Base-by-base conservation (phyloP, 2,797 vertebrate species). In the Hypotaenidia philippensis region DNA sequence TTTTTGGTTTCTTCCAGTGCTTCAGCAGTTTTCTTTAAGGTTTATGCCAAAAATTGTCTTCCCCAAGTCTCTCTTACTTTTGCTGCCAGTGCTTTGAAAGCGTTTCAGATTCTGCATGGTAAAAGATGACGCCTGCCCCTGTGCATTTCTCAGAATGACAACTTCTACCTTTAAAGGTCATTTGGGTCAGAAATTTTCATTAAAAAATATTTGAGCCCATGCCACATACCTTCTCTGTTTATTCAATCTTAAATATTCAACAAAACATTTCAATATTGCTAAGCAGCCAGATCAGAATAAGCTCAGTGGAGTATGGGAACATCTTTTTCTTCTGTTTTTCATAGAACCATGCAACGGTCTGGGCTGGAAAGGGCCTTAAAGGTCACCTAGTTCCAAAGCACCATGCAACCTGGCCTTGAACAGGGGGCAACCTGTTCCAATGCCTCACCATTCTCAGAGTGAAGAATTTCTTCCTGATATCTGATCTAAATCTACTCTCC, bases 151-250 rank as follows among this genome's bases (percentile, higher is more conserved):
- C 87, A 78, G 79, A 92, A 86, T 69, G 89, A 91, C 85, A 93
- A 77, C 56, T 93, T 92, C 89, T 97, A 93, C 94, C 83, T 97
- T 94, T 91, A 59, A 82, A 75, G 55, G 89, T 95, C 84, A 40
- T 83, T 56, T 93, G 74, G 94, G 85, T 83, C 80, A 95, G 80
- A 96, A 89, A 60, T 84, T 96, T 96, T 97, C 88, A 96, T 96
- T 97, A 83, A 96, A 95, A 96, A 96, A 96, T 95, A 96, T 92
- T 96, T 95, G 94, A 96, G 66, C 63, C 60, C 87, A 63, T 49
- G 91, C 95, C 94, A 94, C 63, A 86, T 92, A 81, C 91, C 40
- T 92, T 90, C 65, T 94, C 94, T 96, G 94, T 80, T 93, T 95
- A 93, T 96, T 91, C 89, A 78, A 56, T 95, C 85, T 93, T 89